phyloP scores from a whole-genome alignment of 2,113 vertebrate species.

The Motacilla alba region DNA sequence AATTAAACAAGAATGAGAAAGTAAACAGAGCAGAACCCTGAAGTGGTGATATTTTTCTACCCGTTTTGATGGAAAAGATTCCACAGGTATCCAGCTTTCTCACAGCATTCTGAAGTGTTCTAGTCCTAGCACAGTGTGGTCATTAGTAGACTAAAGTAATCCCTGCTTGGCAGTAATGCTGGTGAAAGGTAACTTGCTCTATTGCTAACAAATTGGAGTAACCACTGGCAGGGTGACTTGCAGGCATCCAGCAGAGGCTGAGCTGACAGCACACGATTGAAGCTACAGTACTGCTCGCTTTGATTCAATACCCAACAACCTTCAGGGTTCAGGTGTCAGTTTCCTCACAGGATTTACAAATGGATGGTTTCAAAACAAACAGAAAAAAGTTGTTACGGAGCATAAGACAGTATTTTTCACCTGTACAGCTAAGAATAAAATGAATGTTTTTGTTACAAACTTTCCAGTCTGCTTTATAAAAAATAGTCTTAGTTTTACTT shows the following conservation, averaged over 20 bases:
- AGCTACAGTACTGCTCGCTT: neutral
- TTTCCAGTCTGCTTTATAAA: conserved; percentile 66
- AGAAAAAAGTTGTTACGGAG: neutral
- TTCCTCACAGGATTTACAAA: conserved; percentile 16
- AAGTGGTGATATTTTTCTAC: conserved; percentile 67
- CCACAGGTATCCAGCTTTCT: conserved; percentile 57
- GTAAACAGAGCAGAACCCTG: conserved; percentile 66
- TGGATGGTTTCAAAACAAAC: neutral
- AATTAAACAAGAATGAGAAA: conserved; percentile 39
- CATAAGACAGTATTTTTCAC: conserved; percentile 9
- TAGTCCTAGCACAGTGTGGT: conserved; percentile 52
- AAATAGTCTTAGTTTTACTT: conserved; percentile 58
- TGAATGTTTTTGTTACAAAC: conserved; percentile 53
- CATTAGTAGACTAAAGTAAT: conserved; percentile 17
- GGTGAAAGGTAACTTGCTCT: conserved; percentile 73
- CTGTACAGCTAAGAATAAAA: conserved; percentile 50
- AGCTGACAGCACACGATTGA: neutral
- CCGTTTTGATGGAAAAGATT: conserved; percentile 70
- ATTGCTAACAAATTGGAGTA: conserved; percentile 60
- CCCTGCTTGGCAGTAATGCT: conserved; percentile 76
- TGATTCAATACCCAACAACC: neutral
- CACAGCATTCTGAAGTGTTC: conserved; percentile 40
- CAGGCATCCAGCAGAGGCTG: conserved; percentile 45
- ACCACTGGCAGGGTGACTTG: conserved; percentile 55
- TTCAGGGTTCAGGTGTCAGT: conserved; percentile 48